Evolutionary conservation across 2,888 invertebrate genomes (phyloP).

Genomic region (Cecidostiba fungosa): DNA sequence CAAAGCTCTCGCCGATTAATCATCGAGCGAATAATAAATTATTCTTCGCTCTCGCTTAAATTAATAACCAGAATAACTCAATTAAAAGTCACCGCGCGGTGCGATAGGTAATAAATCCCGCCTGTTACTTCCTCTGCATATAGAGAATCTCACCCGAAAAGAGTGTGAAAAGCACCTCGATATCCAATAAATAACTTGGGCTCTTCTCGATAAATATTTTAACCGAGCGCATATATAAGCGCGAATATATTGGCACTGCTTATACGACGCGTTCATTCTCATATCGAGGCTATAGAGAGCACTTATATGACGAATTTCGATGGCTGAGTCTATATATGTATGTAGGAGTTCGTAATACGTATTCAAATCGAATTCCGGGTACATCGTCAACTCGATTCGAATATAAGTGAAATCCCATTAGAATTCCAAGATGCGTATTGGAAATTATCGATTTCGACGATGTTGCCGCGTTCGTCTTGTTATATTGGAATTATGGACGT

Average conservation of each 20-base stretch:
- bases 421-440: conserved; percentile 53
- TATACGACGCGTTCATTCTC: conserved; percentile 16
- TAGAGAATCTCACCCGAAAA: neutral
- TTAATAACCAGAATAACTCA: neutral
- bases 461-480: neutral
- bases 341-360: conserved; percentile 29
- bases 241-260: conserved; percentile 31
- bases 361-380: conserved; percentile 53
- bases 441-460: conserved; percentile 46
- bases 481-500: neutral
- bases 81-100: neutral
- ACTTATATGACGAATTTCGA: conserved; percentile 40
- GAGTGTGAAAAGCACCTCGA: neutral
- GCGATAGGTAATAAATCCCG: neutral
- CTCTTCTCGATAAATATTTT: conserved; percentile 41
- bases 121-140: neutral
- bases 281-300: neutral
- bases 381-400: conserved; percentile 33
- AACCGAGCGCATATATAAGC: conserved; percentile 16
- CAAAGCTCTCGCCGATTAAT: neutral
- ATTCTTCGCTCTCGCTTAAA: neutral
- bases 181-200: conserved; percentile 16
- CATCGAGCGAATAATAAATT: neutral
- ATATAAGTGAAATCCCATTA: conserved; percentile 55
- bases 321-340: too few relatives aligned